Base-by-base conservation (phyloP, 2,113 vertebrate species). In the Leptocoma aspasia region DNA sequence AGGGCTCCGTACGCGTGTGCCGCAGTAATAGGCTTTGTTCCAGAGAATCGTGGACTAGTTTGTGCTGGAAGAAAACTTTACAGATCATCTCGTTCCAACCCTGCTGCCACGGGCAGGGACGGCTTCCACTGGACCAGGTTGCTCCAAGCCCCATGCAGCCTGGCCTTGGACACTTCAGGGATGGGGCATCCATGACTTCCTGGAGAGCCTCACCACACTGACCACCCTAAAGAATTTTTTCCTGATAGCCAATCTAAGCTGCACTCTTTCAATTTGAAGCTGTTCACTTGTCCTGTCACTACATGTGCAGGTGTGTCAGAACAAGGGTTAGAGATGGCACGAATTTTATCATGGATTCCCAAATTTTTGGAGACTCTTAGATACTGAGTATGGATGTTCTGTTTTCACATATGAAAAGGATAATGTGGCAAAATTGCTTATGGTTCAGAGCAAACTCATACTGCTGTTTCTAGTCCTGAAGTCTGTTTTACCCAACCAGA, bases 311-410 rank as follows among this genome's bases (percentile, higher is more conserved):
- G 27, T 20, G n/a, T 45, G 33, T 13, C 50, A 68, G 45, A 64
- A 10, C 28, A 15, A 47, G 15, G 11, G 24, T 22, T 50, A 18
- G 35, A 37, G 24, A 18, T 1, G 0, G 0, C 11, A 3, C 26
- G 7, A 1, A 2, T 63, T 68, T 71, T 16, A 65, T 15, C 37
- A 72, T 2, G 6, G 57, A 53, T 52, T 53, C 31, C 45, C n/a
- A 15, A 24, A 26, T 17, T 42, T 68, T 33, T 45, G 45, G 45
- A 56, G 30, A 15, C 2, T 0, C 2, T 0, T 13, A 2, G 5
- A 7, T 41, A 60, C 15, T 0, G 1, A 39, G 5, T 19, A 11
- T 4, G 5, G 57, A 15, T 35, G 20, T 39, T 52, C 39, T 11
- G 57, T 11, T 8, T 45, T 68, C 22, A 35, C 8, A 0, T 33